Conservation (phyloP, 2,888 invertebrate species). For the Argynnis bischoffii region DNA sequence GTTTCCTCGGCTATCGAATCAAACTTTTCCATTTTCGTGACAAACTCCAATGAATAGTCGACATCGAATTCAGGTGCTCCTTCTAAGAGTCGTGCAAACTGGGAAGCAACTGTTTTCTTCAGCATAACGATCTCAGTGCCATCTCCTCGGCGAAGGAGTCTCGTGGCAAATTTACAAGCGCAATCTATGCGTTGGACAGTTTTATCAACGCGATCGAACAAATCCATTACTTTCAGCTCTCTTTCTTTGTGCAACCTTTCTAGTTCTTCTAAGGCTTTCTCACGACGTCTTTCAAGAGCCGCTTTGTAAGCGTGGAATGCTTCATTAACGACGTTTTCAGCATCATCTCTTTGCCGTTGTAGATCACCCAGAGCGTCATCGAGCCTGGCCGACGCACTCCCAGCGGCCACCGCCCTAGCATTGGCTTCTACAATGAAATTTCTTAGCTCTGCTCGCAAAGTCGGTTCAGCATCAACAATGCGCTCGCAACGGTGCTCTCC, state of each 20-base stretch:
- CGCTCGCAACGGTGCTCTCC: conserved; percentile 92
- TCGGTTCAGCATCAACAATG: conserved; percentile 89
- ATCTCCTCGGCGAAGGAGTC: conserved; percentile 92
- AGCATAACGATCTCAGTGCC: conserved; percentile 92
- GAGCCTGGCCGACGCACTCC: conserved; percentile 88
- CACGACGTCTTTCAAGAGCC: conserved; percentile 90
- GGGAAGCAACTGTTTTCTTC: conserved; percentile 89
- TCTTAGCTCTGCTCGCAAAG: conserved; percentile 89
- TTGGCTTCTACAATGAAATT: conserved; percentile 89
- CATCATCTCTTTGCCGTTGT: conserved; percentile 93
- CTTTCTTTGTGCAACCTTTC: conserved; percentile 91
- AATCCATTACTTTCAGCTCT: conserved; percentile 94
- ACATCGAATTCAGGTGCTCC: conserved; percentile 92
- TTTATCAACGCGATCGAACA: conserved; percentile 91
- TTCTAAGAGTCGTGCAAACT: conserved; percentile 89
- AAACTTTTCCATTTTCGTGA: conserved; percentile 90
- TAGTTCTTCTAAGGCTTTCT: conserved; percentile 88
- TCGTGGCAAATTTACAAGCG: conserved; percentile 92
- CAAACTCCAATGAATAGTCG: conserved; percentile 90
- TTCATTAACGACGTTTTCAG: conserved; percentile 90
- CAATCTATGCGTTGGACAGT: conserved; percentile 92
- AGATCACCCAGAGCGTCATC: conserved; percentile 92
- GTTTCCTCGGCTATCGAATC: conserved; percentile 87
- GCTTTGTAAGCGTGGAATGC: conserved; percentile 91
- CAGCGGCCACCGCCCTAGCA: conserved; percentile 88